phyloP scores from a whole-genome alignment of 1,140 invertebrate genomes.

The Heliconius eleuchia region DNA sequence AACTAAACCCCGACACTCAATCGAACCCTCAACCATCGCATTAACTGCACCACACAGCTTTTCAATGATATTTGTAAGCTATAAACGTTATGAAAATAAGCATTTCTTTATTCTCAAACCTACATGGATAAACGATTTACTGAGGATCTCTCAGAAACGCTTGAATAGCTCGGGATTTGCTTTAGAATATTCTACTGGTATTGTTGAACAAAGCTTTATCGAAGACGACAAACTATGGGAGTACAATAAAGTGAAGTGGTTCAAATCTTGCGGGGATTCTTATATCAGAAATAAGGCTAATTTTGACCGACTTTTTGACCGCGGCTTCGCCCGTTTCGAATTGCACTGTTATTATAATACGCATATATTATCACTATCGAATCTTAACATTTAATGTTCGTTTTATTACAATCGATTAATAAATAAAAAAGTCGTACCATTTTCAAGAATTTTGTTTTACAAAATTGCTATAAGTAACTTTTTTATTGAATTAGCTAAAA shows the following conservation, averaged over 20 bases:
- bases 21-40: too few species aligned
- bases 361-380: too few species aligned
- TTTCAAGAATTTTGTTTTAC: too few species aligned
- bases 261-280: background rate
- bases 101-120: background rate
- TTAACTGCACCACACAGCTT: too few species aligned
- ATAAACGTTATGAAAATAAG: background rate
- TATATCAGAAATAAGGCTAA: background rate
- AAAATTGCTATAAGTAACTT: too few species aligned
- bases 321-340: too few species aligned
- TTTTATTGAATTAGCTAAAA: too few species aligned
- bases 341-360: too few species aligned
- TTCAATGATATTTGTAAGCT: background rate
- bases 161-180: background rate
- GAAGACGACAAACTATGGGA: background rate
- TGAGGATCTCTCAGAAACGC: background rate
- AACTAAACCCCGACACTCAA: too few species aligned
- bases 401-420: too few species aligned
- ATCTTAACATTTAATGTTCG: too few species aligned
- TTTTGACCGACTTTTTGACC: background rate
- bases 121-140: constrained; percentile 6
- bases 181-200: background rate
- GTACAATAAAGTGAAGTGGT: background rate
- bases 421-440: too few species aligned
- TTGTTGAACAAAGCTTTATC: background rate